phyloP scores from a whole-genome alignment of 2,113 vertebrate genomes.

The Cyanoliseus patagonus region DNA sequence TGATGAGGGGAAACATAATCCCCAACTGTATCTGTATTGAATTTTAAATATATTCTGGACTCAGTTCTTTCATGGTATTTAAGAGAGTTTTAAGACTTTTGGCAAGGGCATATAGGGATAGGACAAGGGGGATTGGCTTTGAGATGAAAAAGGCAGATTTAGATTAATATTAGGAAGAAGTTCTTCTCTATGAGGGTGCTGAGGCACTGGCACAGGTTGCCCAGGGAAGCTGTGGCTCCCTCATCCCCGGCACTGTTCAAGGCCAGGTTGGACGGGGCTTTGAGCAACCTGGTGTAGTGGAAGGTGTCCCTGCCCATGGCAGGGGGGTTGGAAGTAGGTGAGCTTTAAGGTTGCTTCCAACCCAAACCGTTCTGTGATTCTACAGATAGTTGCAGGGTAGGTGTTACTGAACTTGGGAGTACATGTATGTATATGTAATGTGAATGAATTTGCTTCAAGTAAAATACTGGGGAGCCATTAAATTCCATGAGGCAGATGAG shows the following conservation, averaged over 20 bases:
- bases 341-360: not conserved
- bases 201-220: not conserved
- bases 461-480: not conserved
- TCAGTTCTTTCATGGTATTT: not conserved
- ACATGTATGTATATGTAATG: not conserved
- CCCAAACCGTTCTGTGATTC: not conserved
- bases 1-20: not conserved
- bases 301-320: not conserved
- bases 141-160: not conserved
- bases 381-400: not conserved
- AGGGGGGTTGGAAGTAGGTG: not conserved
- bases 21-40: not conserved
- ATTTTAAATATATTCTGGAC: not conserved
- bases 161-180: not conserved
- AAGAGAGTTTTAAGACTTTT: not conserved
- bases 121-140: not conserved
- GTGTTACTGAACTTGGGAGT: not conserved
- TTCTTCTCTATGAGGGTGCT: not conserved
- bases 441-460: not conserved
- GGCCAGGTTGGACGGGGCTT: not conserved
- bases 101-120: not conserved
- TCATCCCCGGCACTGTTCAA: not conserved
- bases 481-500: not conserved
- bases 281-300: not conserved
- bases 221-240: not conserved